phyloP scores from a whole-genome alignment of 1,140 invertebrate genomes.

The Hycleus phaleratus region DNA sequence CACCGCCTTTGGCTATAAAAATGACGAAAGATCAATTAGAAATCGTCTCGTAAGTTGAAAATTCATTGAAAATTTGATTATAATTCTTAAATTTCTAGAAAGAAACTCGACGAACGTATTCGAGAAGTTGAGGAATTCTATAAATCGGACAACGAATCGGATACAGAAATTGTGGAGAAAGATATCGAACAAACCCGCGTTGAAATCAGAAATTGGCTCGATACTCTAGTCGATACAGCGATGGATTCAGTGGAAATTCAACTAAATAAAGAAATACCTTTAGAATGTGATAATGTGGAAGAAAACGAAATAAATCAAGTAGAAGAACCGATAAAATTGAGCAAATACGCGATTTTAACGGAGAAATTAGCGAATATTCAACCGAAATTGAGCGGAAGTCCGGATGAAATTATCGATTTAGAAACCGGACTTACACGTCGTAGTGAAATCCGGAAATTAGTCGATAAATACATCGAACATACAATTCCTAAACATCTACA shows the following conservation, averaged over 20 bases:
- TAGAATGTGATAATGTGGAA: neutral
- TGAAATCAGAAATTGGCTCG: constrained; percentile 3
- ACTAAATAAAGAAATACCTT: too few relatives aligned
- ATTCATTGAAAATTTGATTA: neutral
- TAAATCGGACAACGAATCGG: constrained; percentile 50
- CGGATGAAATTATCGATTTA: constrained; percentile 54
- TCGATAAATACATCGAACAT: constrained; percentile 56
- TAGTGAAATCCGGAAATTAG: constrained; percentile 49
- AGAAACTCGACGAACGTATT: constrained; percentile 47
- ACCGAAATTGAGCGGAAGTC: constrained; percentile 49
- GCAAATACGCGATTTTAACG: neutral
- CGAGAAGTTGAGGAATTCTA: constrained; percentile 53
- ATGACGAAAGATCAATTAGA: constrained; percentile 48
- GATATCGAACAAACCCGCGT: neutral
- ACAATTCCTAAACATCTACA: constrained; percentile 42
- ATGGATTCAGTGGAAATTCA: constrained; percentile 1
- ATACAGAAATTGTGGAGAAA: constrained; percentile 9
- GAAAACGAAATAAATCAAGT: neutral
- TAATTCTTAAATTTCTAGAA: constrained; percentile 37
- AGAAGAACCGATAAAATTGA: neutral
- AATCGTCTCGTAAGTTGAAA: constrained; percentile 47
- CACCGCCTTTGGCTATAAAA: constrained; percentile 42
- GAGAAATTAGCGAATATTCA: constrained; percentile 28
- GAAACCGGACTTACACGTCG: constrained; percentile 39
- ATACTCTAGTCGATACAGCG: constrained; percentile 1